Percentiles rank a stretch among this genome's conserved stretches.
Conservation (phyloP, 2,888 invertebrate genomes). For the Ashinkailepas kermadecensis region DNA sequence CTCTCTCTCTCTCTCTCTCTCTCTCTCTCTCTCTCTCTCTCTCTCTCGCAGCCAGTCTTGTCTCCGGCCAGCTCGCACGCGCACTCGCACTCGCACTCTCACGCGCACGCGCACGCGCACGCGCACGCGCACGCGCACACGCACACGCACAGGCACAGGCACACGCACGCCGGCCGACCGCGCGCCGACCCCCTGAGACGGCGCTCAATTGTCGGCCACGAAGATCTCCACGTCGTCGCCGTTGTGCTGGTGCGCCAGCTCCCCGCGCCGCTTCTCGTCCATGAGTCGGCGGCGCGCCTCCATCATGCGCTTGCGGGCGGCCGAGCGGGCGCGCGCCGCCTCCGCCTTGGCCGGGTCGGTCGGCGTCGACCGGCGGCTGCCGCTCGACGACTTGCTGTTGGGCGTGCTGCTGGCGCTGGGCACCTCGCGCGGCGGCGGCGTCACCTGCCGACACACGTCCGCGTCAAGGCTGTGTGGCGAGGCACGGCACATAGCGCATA, state of each 20-base stretch:
- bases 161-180: too few species aligned
- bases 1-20: too few species aligned
- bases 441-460: not conserved
- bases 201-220: slow-evolving; percentile 13
- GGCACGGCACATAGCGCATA: too few species aligned
- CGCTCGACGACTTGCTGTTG: not conserved
- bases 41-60: too few species aligned
- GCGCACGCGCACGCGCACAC: too few species aligned
- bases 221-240: slow-evolving; percentile 14
- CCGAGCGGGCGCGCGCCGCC: slow-evolving; percentile 44
- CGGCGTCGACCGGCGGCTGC: not conserved
- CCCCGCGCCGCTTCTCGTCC: slow-evolving; percentile 32
- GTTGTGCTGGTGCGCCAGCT: not conserved
- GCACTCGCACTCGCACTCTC: too few species aligned
- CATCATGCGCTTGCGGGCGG: slow-evolving; percentile 68
- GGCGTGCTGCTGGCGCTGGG: not conserved
- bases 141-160: too few species aligned
- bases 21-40: too few species aligned
- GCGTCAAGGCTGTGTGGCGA: too few species aligned
- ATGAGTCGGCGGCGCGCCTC: slow-evolving; percentile 61
- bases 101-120: too few species aligned
- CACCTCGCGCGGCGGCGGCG: not conserved
- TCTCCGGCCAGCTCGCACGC: too few species aligned
- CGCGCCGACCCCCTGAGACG: too few species aligned
- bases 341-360: slow-evolving; percentile 30